Percentiles rank a stretch among this genome's conserved stretches.
phyloP scores from a whole-genome alignment of 2,113 vertebrate species.

The Pollimyrus isidori region DNA sequence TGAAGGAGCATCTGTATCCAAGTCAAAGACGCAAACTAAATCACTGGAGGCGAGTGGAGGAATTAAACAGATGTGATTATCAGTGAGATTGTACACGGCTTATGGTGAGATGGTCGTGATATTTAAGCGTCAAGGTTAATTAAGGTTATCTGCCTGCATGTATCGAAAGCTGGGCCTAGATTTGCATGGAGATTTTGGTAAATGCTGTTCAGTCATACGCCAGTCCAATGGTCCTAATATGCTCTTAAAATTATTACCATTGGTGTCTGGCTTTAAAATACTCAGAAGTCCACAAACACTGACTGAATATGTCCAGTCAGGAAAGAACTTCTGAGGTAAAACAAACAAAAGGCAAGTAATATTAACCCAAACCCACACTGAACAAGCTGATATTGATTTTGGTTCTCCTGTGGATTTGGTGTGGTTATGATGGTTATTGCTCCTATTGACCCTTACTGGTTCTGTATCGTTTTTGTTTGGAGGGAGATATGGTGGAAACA shows the following conservation, averaged over 20 bases:
- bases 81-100: not conserved
- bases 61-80: not conserved
- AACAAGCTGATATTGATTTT: not conserved
- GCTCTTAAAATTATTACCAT: not conserved
- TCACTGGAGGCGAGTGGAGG: not conserved
- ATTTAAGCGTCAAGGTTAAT: not conserved
- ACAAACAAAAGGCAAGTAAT: not conserved
- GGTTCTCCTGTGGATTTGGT: not conserved
- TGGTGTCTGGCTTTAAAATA: not conserved
- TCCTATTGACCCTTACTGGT: not conserved
- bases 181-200: not conserved
- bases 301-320: not conserved
- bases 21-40: not conserved
- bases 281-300: not conserved
- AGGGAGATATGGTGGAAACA: not conserved
- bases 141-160: not conserved
- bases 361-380: not conserved
- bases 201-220: not conserved
- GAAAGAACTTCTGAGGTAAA: not conserved
- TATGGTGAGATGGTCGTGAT: not conserved
- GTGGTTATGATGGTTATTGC: not conserved
- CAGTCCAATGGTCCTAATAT: not conserved
- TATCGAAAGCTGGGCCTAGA: not conserved
- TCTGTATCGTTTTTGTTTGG: not conserved
- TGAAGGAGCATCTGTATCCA: not conserved